These are phyloP conservation scores for Brachyistius frenatus DNA, from an alignment of 2,113 vertebrate species.

Conservation along the genomic window DNA sequence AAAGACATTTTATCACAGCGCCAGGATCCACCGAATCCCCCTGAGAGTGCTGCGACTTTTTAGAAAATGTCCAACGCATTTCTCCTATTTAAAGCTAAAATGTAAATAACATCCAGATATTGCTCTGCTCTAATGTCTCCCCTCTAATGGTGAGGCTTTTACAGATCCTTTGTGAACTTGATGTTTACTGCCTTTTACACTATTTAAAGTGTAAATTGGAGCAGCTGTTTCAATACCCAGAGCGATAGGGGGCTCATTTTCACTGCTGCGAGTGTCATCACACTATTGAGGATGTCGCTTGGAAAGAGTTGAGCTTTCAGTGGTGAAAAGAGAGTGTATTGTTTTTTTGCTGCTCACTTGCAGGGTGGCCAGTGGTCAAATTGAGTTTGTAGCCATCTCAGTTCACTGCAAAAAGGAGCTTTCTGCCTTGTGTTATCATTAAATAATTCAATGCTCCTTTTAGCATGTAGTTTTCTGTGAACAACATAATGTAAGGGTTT, in stretches of 20 bases:
- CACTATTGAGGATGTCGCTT: slow-evolving; percentile 23
- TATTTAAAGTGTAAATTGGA: slow-evolving; percentile 69
- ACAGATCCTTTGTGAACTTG: slow-evolving; percentile 54
- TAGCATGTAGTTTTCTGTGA: neutral
- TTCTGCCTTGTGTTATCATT: neutral
- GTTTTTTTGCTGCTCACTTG: slow-evolving; percentile 3
- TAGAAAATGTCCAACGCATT: slow-evolving; percentile 5
- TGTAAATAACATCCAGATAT: slow-evolving; percentile 52
- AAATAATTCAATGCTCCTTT: neutral
- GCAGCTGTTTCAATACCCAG: slow-evolving; percentile 63
- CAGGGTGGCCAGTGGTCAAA: neutral
- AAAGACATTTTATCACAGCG: slow-evolving; percentile 25
- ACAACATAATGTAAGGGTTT: neutral
- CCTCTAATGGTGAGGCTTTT: slow-evolving; percentile 25
- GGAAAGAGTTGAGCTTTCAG: slow-evolving; percentile 37
- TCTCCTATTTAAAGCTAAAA: slow-evolving; percentile 37
- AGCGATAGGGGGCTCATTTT: slow-evolving; percentile 52
- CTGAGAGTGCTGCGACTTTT: slow-evolving; percentile 8
- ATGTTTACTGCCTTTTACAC: slow-evolving; percentile 59
- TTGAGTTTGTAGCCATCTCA: neutral
- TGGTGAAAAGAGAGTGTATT: neutral
- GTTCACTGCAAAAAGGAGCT: neutral
- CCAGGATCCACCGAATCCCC: slow-evolving; percentile 11
- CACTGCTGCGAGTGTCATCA: slow-evolving; percentile 51
- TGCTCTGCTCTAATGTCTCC: slow-evolving; percentile 24